A percentile compares a stretch with the other conserved stretches of the same genome.
phyloP scores from a whole-genome alignment of 1,140 invertebrate species.

The Phortica variegata region DNA sequence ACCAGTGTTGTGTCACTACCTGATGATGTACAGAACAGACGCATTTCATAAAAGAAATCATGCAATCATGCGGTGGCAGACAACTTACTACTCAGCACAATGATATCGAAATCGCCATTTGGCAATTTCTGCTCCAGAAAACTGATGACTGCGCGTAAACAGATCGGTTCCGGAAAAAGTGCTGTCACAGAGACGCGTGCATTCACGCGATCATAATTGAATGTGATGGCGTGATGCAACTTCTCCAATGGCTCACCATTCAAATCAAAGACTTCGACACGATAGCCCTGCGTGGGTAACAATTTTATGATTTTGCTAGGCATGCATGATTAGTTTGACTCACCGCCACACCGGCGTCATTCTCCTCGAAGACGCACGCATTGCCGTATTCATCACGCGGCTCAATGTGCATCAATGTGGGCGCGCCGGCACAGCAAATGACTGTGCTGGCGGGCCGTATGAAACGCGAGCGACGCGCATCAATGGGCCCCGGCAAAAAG shows the following conservation, averaged over 20 bases:
- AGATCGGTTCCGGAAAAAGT: conserved; percentile 64
- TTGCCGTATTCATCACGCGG: conserved; percentile 89
- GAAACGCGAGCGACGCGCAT: conserved; percentile 81
- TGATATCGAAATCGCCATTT: conserved; percentile 91
- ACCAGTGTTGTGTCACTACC: conserved; percentile 80
- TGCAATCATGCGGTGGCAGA: background rate
- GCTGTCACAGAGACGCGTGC: conserved; percentile 60
- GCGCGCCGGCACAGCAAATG: conserved; percentile 74
- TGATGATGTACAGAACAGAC: conserved; percentile 10
- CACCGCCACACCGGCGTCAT: conserved; percentile 64
- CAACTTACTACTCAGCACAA: conserved; percentile 80
- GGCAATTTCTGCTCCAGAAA: conserved; percentile 77
- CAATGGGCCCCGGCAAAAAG: conserved; percentile 72
- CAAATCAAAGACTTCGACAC: conserved; percentile 61
- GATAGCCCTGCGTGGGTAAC: conserved; percentile 59
- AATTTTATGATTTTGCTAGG: too few species aligned
- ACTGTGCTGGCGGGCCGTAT: conserved; percentile 84
- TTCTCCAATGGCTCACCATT: conserved; percentile 58
- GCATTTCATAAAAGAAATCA: conserved; percentile 9
- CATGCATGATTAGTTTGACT: too few species aligned
- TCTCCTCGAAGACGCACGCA: conserved; percentile 68
- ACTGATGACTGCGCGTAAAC: conserved; percentile 79
- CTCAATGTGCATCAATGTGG: conserved; percentile 81
- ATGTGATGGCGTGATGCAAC: conserved; percentile 62
- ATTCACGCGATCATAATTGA: conserved; percentile 62